A percentile compares a stretch with the other conserved stretches of the same genome.
Evolutionary conservation across 1,140 invertebrate species (phyloP).

Genomic region (Agrilus planipennis): DNA sequence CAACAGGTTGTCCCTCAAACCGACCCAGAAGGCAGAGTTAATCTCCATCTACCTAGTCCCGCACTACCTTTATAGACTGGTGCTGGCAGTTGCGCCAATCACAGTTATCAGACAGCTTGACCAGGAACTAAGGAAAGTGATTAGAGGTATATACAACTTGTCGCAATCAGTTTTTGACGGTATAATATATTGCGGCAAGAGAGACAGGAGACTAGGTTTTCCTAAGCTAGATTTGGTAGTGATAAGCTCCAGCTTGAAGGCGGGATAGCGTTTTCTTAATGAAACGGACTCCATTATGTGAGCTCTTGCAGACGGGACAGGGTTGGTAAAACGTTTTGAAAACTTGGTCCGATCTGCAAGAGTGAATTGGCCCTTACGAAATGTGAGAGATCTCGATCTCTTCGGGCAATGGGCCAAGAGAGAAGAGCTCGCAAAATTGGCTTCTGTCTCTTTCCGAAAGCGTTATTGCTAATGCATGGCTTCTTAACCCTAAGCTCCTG

Average conservation of each 20-base stretch:
- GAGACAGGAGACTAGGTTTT: constrained; percentile 23
- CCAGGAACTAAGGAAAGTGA: constrained; percentile 11
- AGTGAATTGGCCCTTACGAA: constrained; percentile 7
- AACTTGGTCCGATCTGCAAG: constrained; percentile 6
- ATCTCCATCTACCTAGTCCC: constrained; percentile 18
- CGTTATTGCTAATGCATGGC: constrained; percentile 13
- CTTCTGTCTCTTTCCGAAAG: constrained; percentile 9
- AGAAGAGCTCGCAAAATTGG: constrained; percentile 8
- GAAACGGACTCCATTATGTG: constrained; percentile 12
- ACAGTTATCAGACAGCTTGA: constrained; percentile 10
- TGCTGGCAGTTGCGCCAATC: constrained; percentile 8
- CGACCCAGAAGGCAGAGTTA: constrained; percentile 16
- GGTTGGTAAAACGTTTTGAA: constrained; percentile 10
- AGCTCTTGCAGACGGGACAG: constrained; percentile 11
- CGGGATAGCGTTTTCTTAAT: constrained; percentile 6
- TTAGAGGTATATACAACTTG: not conserved
- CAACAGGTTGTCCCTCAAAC: too few species aligned
- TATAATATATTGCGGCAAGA: constrained; percentile 18
- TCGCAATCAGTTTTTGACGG: constrained; percentile 6
- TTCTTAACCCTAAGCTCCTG: constrained; percentile 9
- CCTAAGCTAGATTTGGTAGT: too few species aligned
- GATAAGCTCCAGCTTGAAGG: too few species aligned
- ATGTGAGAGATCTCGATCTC: not conserved
- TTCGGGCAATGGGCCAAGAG: constrained; percentile 7
- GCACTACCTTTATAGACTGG: constrained; percentile 13